Conservation (phyloP, 2,113 vertebrate genomes). For the Lophochroa leadbeateri region DNA sequence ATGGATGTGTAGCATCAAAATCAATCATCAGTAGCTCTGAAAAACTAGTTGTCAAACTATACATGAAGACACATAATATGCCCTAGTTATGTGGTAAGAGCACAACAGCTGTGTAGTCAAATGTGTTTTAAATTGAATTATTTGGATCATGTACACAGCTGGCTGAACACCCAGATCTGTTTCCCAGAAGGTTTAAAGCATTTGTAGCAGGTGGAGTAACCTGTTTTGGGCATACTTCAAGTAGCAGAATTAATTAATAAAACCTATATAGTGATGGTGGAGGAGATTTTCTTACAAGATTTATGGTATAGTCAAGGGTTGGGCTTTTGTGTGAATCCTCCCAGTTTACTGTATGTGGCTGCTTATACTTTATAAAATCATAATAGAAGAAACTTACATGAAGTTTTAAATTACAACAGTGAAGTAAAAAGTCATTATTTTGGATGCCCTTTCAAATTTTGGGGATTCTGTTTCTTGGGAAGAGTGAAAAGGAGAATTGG, state of each 20-base stretch:
- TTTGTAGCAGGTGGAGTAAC: neutral
- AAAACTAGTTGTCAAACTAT: neutral
- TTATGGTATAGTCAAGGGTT: neutral
- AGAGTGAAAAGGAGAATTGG: neutral
- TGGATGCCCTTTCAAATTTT: neutral
- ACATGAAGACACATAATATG: neutral
- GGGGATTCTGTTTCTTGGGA: neutral
- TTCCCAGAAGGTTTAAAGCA: neutral
- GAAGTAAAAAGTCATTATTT: neutral
- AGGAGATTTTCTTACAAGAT: neutral
- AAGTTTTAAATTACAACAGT: neutral
- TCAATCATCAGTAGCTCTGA: neutral
- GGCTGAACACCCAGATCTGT: neutral
- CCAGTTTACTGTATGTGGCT: neutral
- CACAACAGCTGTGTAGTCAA: neutral
- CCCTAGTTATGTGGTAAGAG: neutral
- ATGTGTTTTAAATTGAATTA: neutral
- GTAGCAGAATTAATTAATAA: neutral
- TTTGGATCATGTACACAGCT: neutral
- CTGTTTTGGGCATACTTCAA: neutral
- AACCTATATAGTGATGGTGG: neutral
- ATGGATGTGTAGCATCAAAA: neutral
- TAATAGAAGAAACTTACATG: neutral
- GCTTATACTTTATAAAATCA: neutral
- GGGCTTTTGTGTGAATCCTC: neutral